phyloP scores from a whole-genome alignment of 1,140 invertebrate species.

The Meloidogyne exigua region DNA sequence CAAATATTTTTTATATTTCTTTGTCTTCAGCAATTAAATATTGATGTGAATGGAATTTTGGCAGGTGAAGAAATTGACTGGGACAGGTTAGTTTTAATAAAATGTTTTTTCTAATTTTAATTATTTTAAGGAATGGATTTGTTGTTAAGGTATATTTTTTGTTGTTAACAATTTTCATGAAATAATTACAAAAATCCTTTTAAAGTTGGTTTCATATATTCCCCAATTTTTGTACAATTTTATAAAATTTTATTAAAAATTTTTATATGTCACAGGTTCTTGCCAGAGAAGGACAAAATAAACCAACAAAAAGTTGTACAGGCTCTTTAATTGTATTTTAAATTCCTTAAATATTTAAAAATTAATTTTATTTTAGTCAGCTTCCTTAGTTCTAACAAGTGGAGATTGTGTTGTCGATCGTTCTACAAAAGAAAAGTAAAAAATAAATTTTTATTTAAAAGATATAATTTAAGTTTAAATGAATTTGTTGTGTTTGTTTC shows the following conservation, averaged over 20 bases:
- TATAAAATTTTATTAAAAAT: no score
- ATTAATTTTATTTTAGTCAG: background rate
- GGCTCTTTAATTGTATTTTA: constrained; percentile 13
- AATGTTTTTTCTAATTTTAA: no score
- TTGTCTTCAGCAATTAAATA: background rate
- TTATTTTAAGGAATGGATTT: constrained; percentile 21
- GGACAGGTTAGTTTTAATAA: background rate
- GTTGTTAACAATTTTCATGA: no score
- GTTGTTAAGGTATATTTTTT: constrained; percentile 18
- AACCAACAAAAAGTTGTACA: constrained; percentile 10
- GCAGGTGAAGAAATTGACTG: constrained; percentile 8
- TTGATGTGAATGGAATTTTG: background rate
- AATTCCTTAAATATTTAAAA: background rate
- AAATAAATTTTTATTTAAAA: background rate
- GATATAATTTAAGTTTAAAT: background rate
- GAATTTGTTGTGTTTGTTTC: constrained; percentile 15
- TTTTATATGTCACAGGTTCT: constrained; percentile 15
- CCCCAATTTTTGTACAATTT: no score
- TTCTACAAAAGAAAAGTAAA: background rate
- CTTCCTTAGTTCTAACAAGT: constrained; percentile 16
- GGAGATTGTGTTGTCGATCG: constrained; percentile 20
- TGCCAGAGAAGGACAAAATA: background rate
- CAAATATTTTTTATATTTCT: constrained; percentile 4
- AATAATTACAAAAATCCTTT: no score
- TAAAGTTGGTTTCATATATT: no score